These are phyloP conservation scores for Micropoecilia bifurca DNA, from an alignment of 2,797 vertebrate species.

Conservation along the genomic window DNA sequence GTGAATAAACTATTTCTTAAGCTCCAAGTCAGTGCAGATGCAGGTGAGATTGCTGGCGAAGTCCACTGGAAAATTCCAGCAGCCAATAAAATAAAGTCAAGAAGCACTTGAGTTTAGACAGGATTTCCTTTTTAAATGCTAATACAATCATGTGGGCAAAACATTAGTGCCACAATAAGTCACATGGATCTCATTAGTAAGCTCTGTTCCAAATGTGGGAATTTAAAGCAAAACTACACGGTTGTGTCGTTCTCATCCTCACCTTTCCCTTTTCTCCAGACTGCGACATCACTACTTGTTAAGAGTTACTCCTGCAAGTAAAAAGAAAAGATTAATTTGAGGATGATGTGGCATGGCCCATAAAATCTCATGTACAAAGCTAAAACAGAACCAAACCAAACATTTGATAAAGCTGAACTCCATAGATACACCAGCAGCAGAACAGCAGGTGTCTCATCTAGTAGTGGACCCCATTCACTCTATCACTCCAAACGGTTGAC, in stretches of 20 bases:
- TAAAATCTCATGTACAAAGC: not conserved
- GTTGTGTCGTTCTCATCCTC: conserved; percentile 49
- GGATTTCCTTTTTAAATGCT: conserved; percentile 71
- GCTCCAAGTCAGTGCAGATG: conserved; percentile 5
- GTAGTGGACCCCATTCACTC: conserved; percentile 1
- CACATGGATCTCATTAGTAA: conserved; percentile 32
- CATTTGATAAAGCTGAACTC: not conserved
- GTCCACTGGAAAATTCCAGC: conserved; percentile 31
- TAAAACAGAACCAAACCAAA: not conserved
- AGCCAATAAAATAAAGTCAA: conserved; percentile 58
- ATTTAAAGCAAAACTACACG: not conserved
- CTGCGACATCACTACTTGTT: conserved; percentile 82
- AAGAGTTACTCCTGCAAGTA: conserved; percentile 56
- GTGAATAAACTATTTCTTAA: conserved; percentile 7
- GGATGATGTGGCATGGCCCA: not conserved
- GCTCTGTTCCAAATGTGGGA: not conserved
- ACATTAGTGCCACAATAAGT: conserved; percentile 56
- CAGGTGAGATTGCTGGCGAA: conserved; percentile 41
- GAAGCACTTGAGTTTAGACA: conserved; percentile 62
- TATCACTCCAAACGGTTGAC: conserved; percentile 51
- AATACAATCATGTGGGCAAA: conserved; percentile 43
- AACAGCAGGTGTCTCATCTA: not conserved
- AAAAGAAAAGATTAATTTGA: not conserved
- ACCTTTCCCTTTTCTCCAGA: conserved; percentile 91
- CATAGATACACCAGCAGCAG: not conserved